Evolutionary conservation across 2,888 invertebrate genomes (phyloP).

Genomic region (Dendrolimus houi): DNA sequence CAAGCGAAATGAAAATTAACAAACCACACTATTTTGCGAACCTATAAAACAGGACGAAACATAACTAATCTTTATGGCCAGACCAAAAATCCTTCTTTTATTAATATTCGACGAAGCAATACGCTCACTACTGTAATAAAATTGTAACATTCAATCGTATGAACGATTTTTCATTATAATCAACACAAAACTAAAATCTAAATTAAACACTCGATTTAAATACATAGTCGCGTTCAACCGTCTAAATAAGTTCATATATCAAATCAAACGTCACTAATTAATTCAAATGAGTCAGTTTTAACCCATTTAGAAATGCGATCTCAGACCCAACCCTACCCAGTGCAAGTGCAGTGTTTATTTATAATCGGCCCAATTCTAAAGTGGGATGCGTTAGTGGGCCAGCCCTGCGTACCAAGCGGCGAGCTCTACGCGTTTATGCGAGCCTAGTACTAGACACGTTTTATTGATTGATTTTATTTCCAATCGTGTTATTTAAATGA

Average conservation of each 20-base stretch:
- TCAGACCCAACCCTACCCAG: constrained; percentile 40
- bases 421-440: constrained; percentile 22
- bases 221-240: neutral
- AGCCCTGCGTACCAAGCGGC: constrained; percentile 53
- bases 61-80: no score
- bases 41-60: no score
- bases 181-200: neutral
- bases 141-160: no score
- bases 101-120: no score
- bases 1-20: no score
- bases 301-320: neutral
- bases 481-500: no score
- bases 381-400: constrained; percentile 75
- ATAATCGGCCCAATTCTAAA: constrained; percentile 73
- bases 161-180: neutral
- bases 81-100: no score
- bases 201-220: neutral
- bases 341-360: constrained; percentile 73
- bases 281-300: neutral
- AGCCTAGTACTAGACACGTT: constrained; percentile 27
- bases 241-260: constrained; percentile 1
- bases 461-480: neutral
- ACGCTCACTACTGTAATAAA: no score
- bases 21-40: no score
- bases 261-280: neutral